phyloP scores from a whole-genome alignment of 2,888 invertebrate species.

The Drosophila falleni region DNA sequence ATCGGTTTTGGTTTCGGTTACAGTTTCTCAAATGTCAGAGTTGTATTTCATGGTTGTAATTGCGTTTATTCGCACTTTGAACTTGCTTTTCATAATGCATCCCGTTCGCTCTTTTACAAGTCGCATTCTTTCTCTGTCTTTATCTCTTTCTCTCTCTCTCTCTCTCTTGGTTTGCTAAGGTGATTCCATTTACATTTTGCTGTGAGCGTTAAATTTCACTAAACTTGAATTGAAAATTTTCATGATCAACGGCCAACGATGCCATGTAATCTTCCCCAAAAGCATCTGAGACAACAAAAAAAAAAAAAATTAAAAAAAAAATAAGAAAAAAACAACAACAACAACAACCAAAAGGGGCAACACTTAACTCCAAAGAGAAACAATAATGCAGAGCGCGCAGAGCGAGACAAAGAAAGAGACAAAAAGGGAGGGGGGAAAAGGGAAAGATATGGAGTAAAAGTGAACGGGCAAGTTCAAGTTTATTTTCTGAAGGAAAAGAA shows the following conservation, averaged over 20 bases:
- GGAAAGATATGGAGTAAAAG: conserved; percentile 72
- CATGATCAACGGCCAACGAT: conserved; percentile 72
- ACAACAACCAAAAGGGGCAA: conserved; percentile 14
- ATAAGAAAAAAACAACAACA: background rate
- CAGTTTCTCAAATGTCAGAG: conserved; percentile 16
- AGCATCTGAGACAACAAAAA: conserved; percentile 43
- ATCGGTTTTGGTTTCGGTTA: background rate
- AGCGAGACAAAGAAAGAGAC: background rate
- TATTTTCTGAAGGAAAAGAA: conserved; percentile 70
- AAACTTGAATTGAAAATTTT: conserved; percentile 80
- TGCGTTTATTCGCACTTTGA: conserved; percentile 35
- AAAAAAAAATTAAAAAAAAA: background rate
- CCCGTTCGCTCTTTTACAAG: background rate
- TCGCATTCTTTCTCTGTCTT: background rate
- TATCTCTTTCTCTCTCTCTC: conserved; percentile 1
- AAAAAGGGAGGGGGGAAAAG: conserved; percentile 19
- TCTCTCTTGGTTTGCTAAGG: background rate
- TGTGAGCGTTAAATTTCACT: conserved; percentile 70
- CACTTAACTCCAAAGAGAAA: conserved; percentile 19
- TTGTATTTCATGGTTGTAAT: conserved; percentile 10
- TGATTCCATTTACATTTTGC: conserved; percentile 16
- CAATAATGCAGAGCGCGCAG: background rate
- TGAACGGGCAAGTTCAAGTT: conserved; percentile 81
- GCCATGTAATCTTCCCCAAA: conserved; percentile 59
- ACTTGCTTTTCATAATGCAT: conserved; percentile 24